Conservation (phyloP, 2,797 vertebrate species). For the Peromyscus melanophrys region DNA sequence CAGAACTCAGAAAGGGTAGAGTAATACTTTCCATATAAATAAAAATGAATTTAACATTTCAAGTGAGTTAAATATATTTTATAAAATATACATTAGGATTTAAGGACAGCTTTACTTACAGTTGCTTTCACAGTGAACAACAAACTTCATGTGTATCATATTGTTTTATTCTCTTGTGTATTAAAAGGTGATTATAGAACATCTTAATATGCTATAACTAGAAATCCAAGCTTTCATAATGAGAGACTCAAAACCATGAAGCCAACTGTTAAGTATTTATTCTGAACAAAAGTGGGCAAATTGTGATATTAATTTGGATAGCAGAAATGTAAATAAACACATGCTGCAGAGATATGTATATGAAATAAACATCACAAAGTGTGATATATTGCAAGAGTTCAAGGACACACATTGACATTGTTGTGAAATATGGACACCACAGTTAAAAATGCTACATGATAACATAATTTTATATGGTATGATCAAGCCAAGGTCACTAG, state of each 20-base stretch:
- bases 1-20: constrained; percentile 27
- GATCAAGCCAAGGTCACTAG: neutral
- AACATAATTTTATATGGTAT: neutral
- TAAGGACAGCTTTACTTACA: neutral
- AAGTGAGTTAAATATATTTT: constrained; percentile 60
- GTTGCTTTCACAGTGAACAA: constrained; percentile 13
- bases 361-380: neutral
- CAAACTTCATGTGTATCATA: too few relatives aligned
- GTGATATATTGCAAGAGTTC: neutral
- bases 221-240: constrained; percentile 2
- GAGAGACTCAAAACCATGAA: neutral
- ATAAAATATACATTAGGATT: constrained; percentile 5
- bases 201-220: neutral
- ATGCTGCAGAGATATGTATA: neutral
- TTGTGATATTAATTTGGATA: neutral
- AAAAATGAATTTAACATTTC: constrained; percentile 56
- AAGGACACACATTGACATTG: neutral
- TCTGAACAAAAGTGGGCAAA: neutral
- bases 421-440: neutral
- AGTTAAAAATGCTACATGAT: neutral
- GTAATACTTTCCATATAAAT: constrained; percentile 30
- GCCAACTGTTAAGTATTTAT: constrained; percentile 27
- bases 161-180: neutral
- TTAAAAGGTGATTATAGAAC: neutral
- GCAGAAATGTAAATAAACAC: neutral